Evolutionary conservation across 2,113 vertebrate species (phyloP).

Genomic region (Albula glossodonta): DNA sequence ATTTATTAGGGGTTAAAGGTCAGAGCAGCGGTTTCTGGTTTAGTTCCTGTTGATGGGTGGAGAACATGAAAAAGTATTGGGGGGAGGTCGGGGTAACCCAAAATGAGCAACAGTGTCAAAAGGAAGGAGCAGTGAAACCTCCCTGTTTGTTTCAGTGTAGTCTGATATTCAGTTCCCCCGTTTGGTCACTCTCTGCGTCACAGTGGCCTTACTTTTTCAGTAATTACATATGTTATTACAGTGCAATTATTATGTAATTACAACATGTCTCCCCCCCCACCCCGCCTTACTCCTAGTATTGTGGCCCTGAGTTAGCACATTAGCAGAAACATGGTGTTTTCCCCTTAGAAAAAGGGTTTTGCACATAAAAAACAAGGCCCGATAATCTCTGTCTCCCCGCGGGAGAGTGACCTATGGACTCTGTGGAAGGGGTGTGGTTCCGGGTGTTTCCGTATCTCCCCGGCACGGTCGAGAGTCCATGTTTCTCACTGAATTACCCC

Average conservation of each 20-base stretch:
- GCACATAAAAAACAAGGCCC: too few species aligned
- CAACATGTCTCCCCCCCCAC: too few species aligned
- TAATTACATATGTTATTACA: too few species aligned
- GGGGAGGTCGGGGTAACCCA: not conserved
- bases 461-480: not conserved
- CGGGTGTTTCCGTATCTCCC: not conserved
- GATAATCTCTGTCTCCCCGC: not conserved
- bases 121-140: not conserved
- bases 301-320: too few species aligned
- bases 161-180: not conserved
- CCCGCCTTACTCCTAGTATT: too few species aligned
- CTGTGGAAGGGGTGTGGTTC: not conserved
- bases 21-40: not conserved
- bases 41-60: not conserved
- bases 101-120: not conserved
- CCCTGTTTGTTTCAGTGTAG: not conserved
- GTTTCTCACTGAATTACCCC: conserved; percentile 9
- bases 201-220: not conserved
- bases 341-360: too few species aligned
- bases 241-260: too few species aligned
- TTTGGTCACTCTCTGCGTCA: not conserved
- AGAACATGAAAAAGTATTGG: not conserved
- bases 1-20: not conserved
- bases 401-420: not conserved
- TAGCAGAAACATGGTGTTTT: too few species aligned